Conservation (phyloP, 2,888 invertebrate species). For the Amiota mariae region DNA sequence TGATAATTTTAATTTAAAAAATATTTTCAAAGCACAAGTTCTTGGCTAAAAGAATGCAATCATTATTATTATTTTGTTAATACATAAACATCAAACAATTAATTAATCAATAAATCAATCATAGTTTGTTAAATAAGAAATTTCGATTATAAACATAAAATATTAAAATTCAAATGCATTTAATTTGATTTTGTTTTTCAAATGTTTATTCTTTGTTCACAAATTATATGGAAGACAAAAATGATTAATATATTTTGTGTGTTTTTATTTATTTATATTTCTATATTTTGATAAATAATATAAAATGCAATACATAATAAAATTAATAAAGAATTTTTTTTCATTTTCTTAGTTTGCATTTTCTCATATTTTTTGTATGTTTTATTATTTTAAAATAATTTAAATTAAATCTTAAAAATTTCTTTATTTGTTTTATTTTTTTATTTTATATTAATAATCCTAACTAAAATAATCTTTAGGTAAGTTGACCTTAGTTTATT, state of each 20-base stretch:
- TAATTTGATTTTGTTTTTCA: neutral
- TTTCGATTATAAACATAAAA: too few species aligned
- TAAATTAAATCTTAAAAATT: too few species aligned
- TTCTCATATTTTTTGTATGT: too few species aligned
- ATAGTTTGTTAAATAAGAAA: neutral
- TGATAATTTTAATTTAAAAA: too few species aligned
- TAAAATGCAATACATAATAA: neutral
- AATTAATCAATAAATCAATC: neutral
- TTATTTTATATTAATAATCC: too few species aligned
- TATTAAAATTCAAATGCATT: neutral
- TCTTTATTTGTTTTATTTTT: too few species aligned
- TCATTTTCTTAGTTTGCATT: too few species aligned
- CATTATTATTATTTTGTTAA: neutral
- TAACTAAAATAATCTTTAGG: too few species aligned
- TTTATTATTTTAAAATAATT: too few species aligned
- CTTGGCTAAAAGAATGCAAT: slow-evolving; percentile 3
- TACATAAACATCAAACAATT: too few species aligned
- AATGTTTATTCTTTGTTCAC: neutral
- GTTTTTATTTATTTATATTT: neutral
- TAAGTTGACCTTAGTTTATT: too few species aligned
- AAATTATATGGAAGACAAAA: neutral
- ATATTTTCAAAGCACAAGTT: neutral
- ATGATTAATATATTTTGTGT: neutral
- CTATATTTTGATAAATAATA: neutral
- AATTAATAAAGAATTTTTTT: too few species aligned